Evolutionary conservation across 2,888 invertebrate species (phyloP), one percentile per base, ranked within the genome.

Genomic region (Callinectes sapidus): DNA sequence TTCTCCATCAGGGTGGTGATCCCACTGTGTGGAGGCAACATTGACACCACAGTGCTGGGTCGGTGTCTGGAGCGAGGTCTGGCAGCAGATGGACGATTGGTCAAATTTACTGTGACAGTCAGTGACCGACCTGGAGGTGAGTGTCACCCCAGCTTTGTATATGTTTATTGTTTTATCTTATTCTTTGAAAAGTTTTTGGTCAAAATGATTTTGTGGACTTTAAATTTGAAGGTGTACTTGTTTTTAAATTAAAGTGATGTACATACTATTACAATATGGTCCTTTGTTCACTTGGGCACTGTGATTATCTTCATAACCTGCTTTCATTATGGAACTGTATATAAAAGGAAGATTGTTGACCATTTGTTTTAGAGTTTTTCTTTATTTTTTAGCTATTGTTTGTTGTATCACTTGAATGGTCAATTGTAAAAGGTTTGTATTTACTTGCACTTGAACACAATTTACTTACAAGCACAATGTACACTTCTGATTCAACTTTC

Each of bases 11-110:
- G 98, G 95, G 98, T 98, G 61, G 98, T 98, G 0, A 96, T 98
- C 93, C 97, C 98, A 81, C 96, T 98, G 0, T 98, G 98, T 95
- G 98, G 98, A 0, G 98, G 98, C 85, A 98, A 98, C 96, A 98
- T 98, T 92, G 98, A 98, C 96, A 98, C 98, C 8, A 98, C 98
- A 0, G 97, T 98, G 86, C 96, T 98, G 94, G 98, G 98, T 0
- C 96, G 98, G 32, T 98, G 98, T 95, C 96, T 98, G 95, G 98
- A 98, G 95, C 96, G 98, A 91, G 98, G 98, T 0, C 96, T 98
- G 94, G 98, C 98, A 0, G 98, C 97, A 0, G 98, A 98, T 95
- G 98, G 98, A 55, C 95, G 95, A 96, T 97, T 95, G 96, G 92
- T 96, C 95, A 95, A 98, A 95, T 98, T 98, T 95, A 97, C 97